A percentile compares a stretch with the other conserved stretches of the same genome.
phyloP scores from a whole-genome alignment of 2,888 invertebrate species.

The Cephus spinipes region DNA sequence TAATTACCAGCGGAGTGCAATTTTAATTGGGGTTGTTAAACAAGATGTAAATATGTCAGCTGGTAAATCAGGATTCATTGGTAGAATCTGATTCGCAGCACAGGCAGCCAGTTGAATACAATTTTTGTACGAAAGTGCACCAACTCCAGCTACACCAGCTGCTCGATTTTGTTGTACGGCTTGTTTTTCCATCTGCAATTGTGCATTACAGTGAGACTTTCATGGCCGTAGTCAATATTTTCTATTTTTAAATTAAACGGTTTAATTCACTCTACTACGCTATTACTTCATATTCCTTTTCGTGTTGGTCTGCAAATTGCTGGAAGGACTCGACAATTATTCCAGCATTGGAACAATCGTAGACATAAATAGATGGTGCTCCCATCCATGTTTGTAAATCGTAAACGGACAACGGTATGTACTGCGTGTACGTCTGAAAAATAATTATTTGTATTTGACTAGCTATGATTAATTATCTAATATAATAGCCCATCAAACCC shows the following conservation, averaged over 20 bases:
- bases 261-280: background rate
- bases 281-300: constrained; percentile 79
- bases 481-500: background rate
- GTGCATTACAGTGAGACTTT: background rate
- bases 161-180: constrained; percentile 59
- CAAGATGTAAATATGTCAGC: constrained; percentile 98
- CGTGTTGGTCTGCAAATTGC: constrained; percentile 91
- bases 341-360: constrained; percentile 98
- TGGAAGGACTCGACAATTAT: constrained; percentile 93
- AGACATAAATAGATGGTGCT: constrained; percentile 98
- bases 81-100: constrained; percentile 90
- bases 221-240: constrained; percentile 4
- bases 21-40: constrained; percentile 97
- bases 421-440: constrained; percentile 94
- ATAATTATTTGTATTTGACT: constrained; percentile 3
- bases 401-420: constrained; percentile 98
- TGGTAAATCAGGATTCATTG: constrained; percentile 97
- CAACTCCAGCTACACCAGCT: constrained; percentile 50
- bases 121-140: constrained; percentile 79
- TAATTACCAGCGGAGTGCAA: constrained; percentile 87
- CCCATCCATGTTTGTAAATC: constrained; percentile 99
- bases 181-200: constrained; percentile 57
- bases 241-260: background rate
- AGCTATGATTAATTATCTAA: background rate
- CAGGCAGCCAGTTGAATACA: constrained; percentile 98